Conservation (phyloP, 2,113 vertebrate species). For the Thamnaconus septentrionalis region DNA sequence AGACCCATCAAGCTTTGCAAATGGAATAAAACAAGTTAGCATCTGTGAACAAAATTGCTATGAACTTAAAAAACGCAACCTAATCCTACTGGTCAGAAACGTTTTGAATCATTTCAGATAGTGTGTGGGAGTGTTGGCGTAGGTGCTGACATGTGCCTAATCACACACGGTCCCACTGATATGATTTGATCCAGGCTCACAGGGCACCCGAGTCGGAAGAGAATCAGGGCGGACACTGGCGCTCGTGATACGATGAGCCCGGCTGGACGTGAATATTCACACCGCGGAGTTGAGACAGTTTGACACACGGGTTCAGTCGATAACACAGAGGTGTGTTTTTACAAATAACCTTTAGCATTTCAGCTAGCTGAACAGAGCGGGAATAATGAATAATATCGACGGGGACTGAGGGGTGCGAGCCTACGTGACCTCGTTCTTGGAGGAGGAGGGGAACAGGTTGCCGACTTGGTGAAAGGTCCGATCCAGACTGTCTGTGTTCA, state of each 20-base stretch:
- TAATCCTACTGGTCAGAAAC: no score
- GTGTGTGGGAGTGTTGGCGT: not conserved
- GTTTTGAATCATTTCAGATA: not conserved
- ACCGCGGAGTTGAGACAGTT: slow-evolving; percentile 26
- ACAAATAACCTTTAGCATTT: slow-evolving; percentile 41
- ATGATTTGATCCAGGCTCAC: slow-evolving; percentile 34
- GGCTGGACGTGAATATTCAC: slow-evolving; percentile 23
- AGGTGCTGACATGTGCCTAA: slow-evolving; percentile 16
- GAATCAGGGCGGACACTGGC: slow-evolving; percentile 32
- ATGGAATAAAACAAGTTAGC: no score
- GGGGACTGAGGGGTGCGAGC: not conserved
- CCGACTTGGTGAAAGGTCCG: no score
- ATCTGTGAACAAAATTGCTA: no score
- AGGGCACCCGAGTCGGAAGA: slow-evolving; percentile 40
- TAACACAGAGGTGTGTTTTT: slow-evolving; percentile 22
- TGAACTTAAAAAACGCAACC: no score
- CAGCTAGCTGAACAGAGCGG: slow-evolving; percentile 2
- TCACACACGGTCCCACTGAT: slow-evolving; percentile 26
- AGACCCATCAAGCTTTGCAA: no score
- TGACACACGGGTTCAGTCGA: slow-evolving; percentile 25
- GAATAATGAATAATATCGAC: slow-evolving; percentile 2
- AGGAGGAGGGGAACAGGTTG: no score
- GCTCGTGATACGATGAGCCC: slow-evolving; percentile 30
- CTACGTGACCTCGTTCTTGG: no score
- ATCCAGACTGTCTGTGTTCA: no score